Evolutionary conservation across 2,797 vertebrate genomes (phyloP), one percentile per base, ranked within the genome.

Genomic region (Myripristis murdjan): DNA sequence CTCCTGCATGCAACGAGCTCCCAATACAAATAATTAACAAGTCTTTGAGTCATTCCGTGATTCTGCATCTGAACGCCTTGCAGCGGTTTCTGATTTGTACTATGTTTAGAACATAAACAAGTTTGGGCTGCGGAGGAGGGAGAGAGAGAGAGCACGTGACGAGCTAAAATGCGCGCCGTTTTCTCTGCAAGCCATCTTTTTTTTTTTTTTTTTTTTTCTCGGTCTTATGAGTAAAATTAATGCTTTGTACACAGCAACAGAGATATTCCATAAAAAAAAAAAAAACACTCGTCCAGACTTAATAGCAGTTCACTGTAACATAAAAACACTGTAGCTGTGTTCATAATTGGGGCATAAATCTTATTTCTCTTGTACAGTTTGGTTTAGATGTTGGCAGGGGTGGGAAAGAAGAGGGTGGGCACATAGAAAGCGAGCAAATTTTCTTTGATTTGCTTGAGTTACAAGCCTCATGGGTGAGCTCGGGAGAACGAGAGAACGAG

Each of bases 11-110:
- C 20, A 6, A 60, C 62, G 52, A 55, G 82, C 75, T 82, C 72
- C 77, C n/a, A 74, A 35, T 75, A 79, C 84, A 89, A 92, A 92
- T 85, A 87, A 90, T 92, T 87, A 91, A 93, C 81, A n/a, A 90
- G 83, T 39, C 11, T 76, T 73, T 61, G 71, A 83, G 24, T 71
- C 65, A 60, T 37, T 49, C 28, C 23, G 4, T 15, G 60, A 74
- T 65, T 69, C 51, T 66, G 68, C 52, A 54, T 67, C 61, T 24
- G 41, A 56, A 72, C 47, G 55, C 59, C 70, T 68, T 14, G 20
- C 22, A 73, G 73, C 64, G 33, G 22, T 74, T 84, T 82, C 53
- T 48, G 66, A 83, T 75, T 57, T 4, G 1, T 52, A 35, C 73
- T 70, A 69, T 70, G 82, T 83, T 81, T 71, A 76, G 76, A 80